Conservation (phyloP, 2,888 invertebrate genomes). For the Galerucella calmariensis region DNA sequence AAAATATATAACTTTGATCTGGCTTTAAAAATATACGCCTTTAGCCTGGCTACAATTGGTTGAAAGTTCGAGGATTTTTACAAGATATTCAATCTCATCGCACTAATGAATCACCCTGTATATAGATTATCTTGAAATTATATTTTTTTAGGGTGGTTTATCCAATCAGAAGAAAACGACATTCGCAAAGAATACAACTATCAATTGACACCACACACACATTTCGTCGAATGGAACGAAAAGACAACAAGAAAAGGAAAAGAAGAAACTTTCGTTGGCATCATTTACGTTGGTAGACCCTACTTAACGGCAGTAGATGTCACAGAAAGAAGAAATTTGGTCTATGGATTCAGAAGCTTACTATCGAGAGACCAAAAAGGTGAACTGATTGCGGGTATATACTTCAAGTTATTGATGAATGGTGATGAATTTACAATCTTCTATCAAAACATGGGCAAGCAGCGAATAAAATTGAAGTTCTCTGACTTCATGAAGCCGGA, state of each 20-base stretch:
- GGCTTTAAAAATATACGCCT: too few species aligned
- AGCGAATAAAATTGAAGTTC: constrained; percentile 81
- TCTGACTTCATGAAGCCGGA: constrained; percentile 68
- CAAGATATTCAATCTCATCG: too few species aligned
- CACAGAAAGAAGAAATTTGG: constrained; percentile 88
- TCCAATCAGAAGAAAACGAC: constrained; percentile 80
- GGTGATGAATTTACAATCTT: constrained; percentile 80
- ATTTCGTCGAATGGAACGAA: constrained; percentile 89
- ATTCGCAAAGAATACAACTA: constrained; percentile 88
- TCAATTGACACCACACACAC: constrained; percentile 72
- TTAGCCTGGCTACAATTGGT: too few species aligned
- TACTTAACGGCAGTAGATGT: constrained; percentile 85
- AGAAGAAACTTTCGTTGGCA: constrained; percentile 69
- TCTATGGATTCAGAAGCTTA: constrained; percentile 85
- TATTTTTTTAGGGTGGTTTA: constrained; percentile 77
- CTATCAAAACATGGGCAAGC: constrained; percentile 76
- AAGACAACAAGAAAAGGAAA: constrained; percentile 77
- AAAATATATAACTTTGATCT: too few species aligned
- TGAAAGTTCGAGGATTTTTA: too few species aligned
- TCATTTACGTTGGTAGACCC: constrained; percentile 83
- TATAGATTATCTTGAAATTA: background rate
- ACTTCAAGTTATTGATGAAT: constrained; percentile 78
- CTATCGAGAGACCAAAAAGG: constrained; percentile 87
- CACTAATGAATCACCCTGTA: too few species aligned
- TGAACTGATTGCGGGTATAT: constrained; percentile 84